phyloP scores from a whole-genome alignment of 2,888 invertebrate species.

The Drosophila infuscata region DNA sequence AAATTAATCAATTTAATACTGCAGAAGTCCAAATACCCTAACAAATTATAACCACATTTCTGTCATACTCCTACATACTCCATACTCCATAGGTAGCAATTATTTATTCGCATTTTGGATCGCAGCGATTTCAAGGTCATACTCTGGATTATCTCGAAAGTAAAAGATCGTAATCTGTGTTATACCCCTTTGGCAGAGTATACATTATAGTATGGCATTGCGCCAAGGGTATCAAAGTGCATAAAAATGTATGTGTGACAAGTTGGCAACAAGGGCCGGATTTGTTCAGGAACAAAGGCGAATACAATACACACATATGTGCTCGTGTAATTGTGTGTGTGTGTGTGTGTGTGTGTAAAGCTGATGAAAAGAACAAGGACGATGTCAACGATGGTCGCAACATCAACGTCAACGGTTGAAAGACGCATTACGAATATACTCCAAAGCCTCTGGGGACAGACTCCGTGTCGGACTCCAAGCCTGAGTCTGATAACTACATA shows the following conservation, averaged over 20 bases:
- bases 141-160: not conserved
- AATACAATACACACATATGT: conserved; percentile 26
- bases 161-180: not conserved
- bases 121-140: not conserved
- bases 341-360: conserved; percentile 16
- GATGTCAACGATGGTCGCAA: conserved; percentile 11
- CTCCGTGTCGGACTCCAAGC: conserved; percentile 6
- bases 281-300: conserved; percentile 53
- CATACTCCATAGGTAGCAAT: not conserved
- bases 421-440: conserved; percentile 72
- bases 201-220: not conserved
- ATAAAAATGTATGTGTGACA: conserved; percentile 39
- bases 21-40: not conserved
- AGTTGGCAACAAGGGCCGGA: conserved; percentile 34
- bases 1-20: not conserved
- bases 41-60: not conserved
- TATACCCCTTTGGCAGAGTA: conserved; percentile 24
- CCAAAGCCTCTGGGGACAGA: conserved; percentile 62
- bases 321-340: not conserved
- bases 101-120: not conserved
- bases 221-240: conserved; percentile 53
- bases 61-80: not conserved
- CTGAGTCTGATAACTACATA: conserved; percentile 10
- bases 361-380: conserved; percentile 63
- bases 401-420: conserved; percentile 58